These are phyloP conservation scores for Hexactinellida sp. DNA, from an alignment of 37 sponge, comb jelly and placozoan species.

Conservation along the genomic window DNA sequence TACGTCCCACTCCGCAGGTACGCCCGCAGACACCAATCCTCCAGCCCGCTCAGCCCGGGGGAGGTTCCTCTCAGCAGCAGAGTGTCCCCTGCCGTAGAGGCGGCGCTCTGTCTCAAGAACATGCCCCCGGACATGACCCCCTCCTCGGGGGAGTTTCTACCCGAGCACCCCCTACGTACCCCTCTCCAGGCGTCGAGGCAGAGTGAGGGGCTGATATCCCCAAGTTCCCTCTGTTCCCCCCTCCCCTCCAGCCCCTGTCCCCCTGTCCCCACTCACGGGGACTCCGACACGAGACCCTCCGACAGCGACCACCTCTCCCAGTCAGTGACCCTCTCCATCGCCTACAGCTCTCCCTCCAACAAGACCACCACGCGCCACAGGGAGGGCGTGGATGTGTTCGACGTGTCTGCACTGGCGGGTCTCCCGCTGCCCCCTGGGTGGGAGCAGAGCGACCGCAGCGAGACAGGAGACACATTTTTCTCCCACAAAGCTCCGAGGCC, in stretches of 20 bases:
- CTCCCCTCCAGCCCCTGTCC: background rate
- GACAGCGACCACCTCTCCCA: background rate
- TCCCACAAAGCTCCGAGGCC: background rate
- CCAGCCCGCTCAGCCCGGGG: background rate
- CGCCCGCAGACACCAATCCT: background rate
- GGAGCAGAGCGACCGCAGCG: background rate
- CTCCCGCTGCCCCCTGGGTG: background rate
- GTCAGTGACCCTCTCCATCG: background rate
- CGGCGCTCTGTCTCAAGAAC: background rate
- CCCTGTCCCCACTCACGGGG: background rate
- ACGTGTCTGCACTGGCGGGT: background rate
- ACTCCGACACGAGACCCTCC: background rate
- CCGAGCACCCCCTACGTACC: background rate
- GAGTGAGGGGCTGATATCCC: background rate
- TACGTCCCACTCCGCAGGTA: background rate
- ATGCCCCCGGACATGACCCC: background rate
- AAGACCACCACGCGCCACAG: constrained; percentile 11
- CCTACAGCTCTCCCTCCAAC: constrained; percentile 1
- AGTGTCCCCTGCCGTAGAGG: background rate
- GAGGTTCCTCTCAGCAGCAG: background rate
- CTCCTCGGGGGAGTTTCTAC: background rate
- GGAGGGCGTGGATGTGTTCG: background rate
- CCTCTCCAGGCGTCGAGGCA: background rate
- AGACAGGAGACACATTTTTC: background rate
- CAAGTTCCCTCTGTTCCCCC: background rate